phyloP scores from a whole-genome alignment of 2,888 invertebrate species.

The Microchrysa polita region DNA sequence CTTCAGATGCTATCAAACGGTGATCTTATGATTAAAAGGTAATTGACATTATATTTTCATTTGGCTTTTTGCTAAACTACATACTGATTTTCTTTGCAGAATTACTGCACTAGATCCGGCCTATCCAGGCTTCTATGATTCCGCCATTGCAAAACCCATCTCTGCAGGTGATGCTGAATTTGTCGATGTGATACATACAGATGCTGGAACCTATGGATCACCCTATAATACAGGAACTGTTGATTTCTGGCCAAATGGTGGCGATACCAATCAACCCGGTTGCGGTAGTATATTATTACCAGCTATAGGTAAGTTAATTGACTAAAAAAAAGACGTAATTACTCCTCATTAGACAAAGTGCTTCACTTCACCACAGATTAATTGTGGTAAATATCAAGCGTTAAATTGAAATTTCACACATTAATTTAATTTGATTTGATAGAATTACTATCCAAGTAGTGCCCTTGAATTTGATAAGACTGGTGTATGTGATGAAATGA shows the following conservation, averaged over 20 bases:
- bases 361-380: too few relatives aligned
- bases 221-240: conserved; percentile 69
- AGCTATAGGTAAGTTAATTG: conserved; percentile 4
- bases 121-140: conserved; percentile 48
- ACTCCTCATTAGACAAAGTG: neutral
- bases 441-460: too few relatives aligned
- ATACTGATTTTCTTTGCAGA: conserved; percentile 24
- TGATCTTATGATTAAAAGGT: conserved; percentile 11
- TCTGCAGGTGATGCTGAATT: conserved; percentile 65
- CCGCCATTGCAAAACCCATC: conserved; percentile 19
- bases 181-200: conserved; percentile 72
- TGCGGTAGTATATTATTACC: conserved; percentile 57
- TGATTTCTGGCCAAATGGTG: conserved; percentile 73
- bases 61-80: neutral
- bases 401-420: too few relatives aligned
- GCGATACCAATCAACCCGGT: conserved; percentile 70
- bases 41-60: neutral
- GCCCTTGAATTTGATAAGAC: conserved; percentile 4
- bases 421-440: too few relatives aligned
- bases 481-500: too few relatives aligned
- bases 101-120: conserved; percentile 51
- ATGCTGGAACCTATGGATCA: conserved; percentile 69
- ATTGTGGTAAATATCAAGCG: too few relatives aligned
- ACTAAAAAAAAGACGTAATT: neutral
- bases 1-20: conserved; percentile 1